Evolutionary conservation across 2,797 vertebrate species (phyloP).

Genomic region (Sus cebifrons): DNA sequence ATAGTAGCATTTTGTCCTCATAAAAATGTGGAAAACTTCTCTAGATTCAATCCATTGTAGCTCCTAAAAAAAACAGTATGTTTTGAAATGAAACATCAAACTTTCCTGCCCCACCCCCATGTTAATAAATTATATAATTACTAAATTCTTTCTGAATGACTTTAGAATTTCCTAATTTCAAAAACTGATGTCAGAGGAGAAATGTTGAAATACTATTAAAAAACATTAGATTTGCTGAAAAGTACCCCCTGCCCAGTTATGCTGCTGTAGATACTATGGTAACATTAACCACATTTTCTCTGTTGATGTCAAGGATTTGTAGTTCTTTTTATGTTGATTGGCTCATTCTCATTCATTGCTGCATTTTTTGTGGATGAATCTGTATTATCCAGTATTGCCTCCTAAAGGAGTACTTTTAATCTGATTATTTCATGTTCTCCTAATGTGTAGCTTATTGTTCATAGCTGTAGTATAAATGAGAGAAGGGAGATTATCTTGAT

Average conservation of each 20-base stretch:
- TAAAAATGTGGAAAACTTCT: conserved; percentile 79
- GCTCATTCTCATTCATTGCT: background rate
- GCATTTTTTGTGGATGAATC: conserved; percentile 10
- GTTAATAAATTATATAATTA: conserved; percentile 88
- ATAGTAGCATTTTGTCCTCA: conserved; percentile 77
- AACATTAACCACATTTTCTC: background rate
- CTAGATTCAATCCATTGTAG: conserved; percentile 63
- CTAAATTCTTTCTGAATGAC: conserved; percentile 81
- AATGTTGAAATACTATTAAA: conserved; percentile 80
- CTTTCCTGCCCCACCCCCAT: background rate
- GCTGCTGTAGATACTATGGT: background rate
- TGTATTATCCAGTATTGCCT: conserved; percentile 8
- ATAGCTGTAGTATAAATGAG: conserved; percentile 1
- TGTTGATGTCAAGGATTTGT: background rate
- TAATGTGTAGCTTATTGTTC: conserved; percentile 49
- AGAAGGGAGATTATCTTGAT: conserved; percentile 29
- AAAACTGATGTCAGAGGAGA: conserved; percentile 82
- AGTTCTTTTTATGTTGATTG: background rate
- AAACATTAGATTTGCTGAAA: conserved; percentile 67
- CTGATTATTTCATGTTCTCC: conserved; percentile 52
- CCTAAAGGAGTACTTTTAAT: conserved; percentile 39
- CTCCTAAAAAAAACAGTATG: conserved; percentile 52
- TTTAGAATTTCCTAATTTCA: conserved; percentile 84
- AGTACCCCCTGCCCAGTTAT: background rate
- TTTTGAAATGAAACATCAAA: conserved; percentile 82